These are phyloP conservation scores for Sarcophaga peregrina DNA, from an alignment of 1,140 invertebrate genomes.

Conservation along the genomic window DNA sequence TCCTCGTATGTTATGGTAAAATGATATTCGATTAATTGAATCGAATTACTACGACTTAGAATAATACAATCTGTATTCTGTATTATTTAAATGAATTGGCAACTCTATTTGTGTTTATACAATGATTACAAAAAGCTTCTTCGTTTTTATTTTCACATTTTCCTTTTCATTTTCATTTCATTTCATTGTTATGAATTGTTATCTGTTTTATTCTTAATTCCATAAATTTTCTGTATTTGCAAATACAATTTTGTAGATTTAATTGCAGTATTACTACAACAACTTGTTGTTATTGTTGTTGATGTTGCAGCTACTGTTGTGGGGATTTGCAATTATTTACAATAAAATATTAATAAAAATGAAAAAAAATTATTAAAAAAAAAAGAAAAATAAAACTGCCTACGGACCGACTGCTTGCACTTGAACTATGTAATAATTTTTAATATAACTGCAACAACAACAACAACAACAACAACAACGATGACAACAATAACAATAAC, in stretches of 20 bases:
- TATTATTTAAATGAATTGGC: background rate
- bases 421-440: constrained; percentile 13
- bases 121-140: background rate
- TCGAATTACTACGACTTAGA: too few relatives aligned
- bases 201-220: constrained; percentile 17
- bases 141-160: background rate
- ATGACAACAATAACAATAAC: background rate
- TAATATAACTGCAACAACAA: background rate
- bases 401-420: constrained; percentile 11
- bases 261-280: background rate
- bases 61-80: too few relatives aligned
- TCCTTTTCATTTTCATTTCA: background rate
- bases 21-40: too few relatives aligned
- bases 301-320: background rate
- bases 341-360: too few relatives aligned
- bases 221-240: constrained; percentile 5
- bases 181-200: constrained; percentile 3
- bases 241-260: constrained; percentile 16
- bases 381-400: background rate
- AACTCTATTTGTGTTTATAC: constrained; percentile 13
- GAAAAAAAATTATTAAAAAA: background rate
- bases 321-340: background rate
- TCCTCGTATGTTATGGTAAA: too few relatives aligned
- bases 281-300: background rate
- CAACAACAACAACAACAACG: background rate